Percentiles rank a stretch among this genome's conserved stretches.
Conservation (phyloP, 2,113 vertebrate genomes). For the Podilymbus podiceps region DNA sequence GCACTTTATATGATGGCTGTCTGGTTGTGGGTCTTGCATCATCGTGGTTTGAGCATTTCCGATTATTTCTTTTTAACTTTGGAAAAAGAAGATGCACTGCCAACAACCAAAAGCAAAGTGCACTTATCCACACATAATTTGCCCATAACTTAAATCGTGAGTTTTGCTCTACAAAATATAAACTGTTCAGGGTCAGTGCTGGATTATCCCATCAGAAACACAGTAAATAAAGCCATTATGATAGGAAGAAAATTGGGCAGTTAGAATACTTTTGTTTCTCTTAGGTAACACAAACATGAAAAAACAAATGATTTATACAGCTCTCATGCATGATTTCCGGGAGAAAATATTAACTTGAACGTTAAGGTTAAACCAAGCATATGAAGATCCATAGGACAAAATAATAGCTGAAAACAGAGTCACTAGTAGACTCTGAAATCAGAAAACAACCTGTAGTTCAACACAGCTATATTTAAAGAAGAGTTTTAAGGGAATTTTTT, state of each 20-base stretch:
- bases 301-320: neutral
- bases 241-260: neutral
- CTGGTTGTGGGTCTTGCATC: neutral
- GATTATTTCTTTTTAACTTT: neutral
- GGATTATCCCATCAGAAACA: neutral
- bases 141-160: neutral
- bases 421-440: neutral
- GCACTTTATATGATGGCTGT: neutral
- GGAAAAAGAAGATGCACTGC: slow-evolving; percentile 6
- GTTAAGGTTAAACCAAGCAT: neutral
- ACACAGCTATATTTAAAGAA: neutral
- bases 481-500: neutral
- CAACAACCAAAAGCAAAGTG: slow-evolving; percentile 19
- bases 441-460: neutral
- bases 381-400: neutral
- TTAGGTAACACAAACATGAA: neutral
- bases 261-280: neutral
- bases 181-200: neutral
- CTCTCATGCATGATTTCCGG: neutral
- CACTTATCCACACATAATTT: slow-evolving; percentile 9
- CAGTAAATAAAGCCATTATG: neutral
- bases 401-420: neutral
- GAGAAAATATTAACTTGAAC: neutral
- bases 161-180: slow-evolving; percentile 14
- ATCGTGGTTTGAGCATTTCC: neutral